Conservation (phyloP, 2,888 invertebrate species). For the Phlogophora meticulosa region DNA sequence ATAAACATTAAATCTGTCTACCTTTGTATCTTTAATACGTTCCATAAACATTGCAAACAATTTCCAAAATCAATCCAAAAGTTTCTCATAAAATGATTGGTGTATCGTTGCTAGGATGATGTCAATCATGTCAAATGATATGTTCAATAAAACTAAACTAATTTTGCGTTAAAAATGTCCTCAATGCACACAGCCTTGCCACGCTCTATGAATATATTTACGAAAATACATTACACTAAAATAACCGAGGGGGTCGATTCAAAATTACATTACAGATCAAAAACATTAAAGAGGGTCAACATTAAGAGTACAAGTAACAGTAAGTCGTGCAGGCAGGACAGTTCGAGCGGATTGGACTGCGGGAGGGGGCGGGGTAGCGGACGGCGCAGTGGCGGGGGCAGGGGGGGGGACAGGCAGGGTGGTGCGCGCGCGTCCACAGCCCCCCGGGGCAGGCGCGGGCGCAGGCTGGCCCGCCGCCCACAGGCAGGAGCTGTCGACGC, state of each 20-base stretch:
- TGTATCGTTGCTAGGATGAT: conserved; percentile 88
- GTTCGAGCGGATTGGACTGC: conserved; percentile 75
- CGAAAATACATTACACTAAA: conserved; percentile 89
- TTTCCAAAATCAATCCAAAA: conserved; percentile 81
- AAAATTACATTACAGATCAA: conserved; percentile 89
- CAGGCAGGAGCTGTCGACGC: conserved; percentile 84
- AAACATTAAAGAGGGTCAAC: conserved; percentile 89
- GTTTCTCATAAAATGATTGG: conserved; percentile 85
- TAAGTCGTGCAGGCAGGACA: conserved; percentile 88
- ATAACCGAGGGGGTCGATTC: conserved; percentile 89
- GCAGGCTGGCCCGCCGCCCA: conserved; percentile 64
- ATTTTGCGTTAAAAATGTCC: conserved; percentile 90
- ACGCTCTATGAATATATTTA: conserved; percentile 92
- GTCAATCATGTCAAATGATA: conserved; percentile 86
- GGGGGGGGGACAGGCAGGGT: conserved; percentile 66
- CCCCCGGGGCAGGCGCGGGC: conserved; percentile 68
- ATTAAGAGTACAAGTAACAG: conserved; percentile 86
- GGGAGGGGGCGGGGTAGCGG: conserved; percentile 74
- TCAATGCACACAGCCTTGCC: conserved; percentile 94
- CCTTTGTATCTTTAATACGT: conserved; percentile 79
- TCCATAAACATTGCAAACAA: conserved; percentile 84
- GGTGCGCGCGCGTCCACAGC: conserved; percentile 76
- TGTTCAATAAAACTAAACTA: conserved; percentile 87
- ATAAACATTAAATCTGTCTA: conserved; percentile 83
- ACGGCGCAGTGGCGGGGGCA: conserved; percentile 69